Percentiles rank a stretch among this genome's conserved stretches.
Evolutionary conservation across 1,140 invertebrate species (phyloP).

Genomic region (Drosophila sp.): DNA sequence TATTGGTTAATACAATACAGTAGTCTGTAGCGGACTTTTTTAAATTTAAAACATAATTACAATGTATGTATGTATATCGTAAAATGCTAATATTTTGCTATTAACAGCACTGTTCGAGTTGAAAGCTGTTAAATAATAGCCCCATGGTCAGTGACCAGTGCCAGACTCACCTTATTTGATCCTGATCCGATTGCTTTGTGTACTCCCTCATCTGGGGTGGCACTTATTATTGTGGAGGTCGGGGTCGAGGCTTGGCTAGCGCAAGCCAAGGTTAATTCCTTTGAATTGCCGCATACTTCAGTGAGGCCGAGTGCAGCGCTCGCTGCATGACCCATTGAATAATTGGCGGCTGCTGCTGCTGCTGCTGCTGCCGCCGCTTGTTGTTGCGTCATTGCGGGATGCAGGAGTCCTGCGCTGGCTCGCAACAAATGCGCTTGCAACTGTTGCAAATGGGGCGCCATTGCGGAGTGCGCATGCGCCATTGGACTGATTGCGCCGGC

Average conservation of each 20-base stretch:
- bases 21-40: too few species aligned
- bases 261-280: constrained; percentile 28
- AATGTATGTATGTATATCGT: too few species aligned
- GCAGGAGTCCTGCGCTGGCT: constrained; percentile 86
- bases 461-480: constrained; percentile 87
- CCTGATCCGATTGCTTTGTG: constrained; percentile 3
- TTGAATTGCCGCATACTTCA: constrained; percentile 44
- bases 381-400: constrained; percentile 85
- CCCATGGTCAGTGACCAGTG: background rate
- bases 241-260: constrained; percentile 45
- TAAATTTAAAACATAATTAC: too few species aligned
- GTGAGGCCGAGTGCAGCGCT: constrained; percentile 45
- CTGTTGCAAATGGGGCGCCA: constrained; percentile 90
- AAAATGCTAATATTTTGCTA: too few species aligned
- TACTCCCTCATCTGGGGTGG: constrained; percentile 31
- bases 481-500: constrained; percentile 88
- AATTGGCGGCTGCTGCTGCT: constrained; percentile 83
- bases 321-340: constrained; percentile 80
- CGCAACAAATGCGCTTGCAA: constrained; percentile 91
- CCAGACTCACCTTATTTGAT: constrained; percentile 3
- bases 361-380: constrained; percentile 76
- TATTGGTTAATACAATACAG: too few species aligned
- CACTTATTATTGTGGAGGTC: constrained; percentile 17
- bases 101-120: too few species aligned
- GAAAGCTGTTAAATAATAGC: too few species aligned